Conservation (phyloP, 2,113 vertebrate species). For the Hyaena hyaena region DNA sequence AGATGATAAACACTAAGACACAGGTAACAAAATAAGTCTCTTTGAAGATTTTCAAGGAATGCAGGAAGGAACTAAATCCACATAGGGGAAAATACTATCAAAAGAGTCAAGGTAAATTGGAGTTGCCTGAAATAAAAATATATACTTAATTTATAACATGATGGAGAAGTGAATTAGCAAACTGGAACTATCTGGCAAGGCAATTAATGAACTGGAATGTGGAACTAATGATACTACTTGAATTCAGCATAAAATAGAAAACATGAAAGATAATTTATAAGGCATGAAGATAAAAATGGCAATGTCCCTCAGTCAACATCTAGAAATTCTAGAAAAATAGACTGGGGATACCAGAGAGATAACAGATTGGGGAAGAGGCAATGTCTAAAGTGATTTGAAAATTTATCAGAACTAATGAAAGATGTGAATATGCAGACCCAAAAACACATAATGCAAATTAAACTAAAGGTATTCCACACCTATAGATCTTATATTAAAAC, state of each 20-base stretch:
- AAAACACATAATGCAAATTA: not conserved
- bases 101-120: not conserved
- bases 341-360: not conserved
- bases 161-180: not conserved
- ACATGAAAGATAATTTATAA: not conserved
- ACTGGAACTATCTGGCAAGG: not conserved
- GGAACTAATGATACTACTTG: not conserved
- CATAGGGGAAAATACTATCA: not conserved
- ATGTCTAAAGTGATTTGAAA: not conserved
- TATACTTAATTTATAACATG: not conserved
- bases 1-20: not conserved
- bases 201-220: not conserved
- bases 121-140: constrained; percentile 32
- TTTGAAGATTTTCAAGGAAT: not conserved
- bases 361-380: not conserved
- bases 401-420: not conserved
- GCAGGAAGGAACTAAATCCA: not conserved
- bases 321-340: not conserved
- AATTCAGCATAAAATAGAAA: not conserved
- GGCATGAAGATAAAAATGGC: not conserved
- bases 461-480: not conserved
- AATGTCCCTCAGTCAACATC: not conserved
- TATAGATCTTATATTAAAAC: not conserved
- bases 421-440: not conserved
- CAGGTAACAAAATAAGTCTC: not conserved